Evolutionary conservation across 2,888 invertebrate genomes (phyloP).

Genomic region (Tiliacea citrago): DNA sequence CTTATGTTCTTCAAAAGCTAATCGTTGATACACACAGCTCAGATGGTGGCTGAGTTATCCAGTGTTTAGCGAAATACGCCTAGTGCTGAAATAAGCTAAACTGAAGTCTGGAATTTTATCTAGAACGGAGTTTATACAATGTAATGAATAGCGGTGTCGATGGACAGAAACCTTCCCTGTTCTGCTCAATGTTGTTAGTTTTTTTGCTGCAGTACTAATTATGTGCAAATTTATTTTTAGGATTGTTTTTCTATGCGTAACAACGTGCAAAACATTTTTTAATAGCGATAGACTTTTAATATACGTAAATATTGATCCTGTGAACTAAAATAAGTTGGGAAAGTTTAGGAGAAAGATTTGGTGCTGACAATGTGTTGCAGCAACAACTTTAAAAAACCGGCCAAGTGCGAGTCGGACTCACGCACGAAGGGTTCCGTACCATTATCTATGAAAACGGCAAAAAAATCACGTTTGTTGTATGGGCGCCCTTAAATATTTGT

Average conservation of each 20-base stretch:
- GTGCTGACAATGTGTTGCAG: neutral
- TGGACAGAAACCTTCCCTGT: slow-evolving; percentile 51
- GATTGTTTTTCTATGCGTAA: slow-evolving; percentile 29
- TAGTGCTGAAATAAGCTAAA: slow-evolving; percentile 58
- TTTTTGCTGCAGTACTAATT: slow-evolving; percentile 47
- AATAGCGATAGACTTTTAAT: neutral
- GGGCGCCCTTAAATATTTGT: too few relatives aligned
- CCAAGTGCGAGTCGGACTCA: too few relatives aligned
- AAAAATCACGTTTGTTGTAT: too few relatives aligned
- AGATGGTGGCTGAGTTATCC: slow-evolving; percentile 45
- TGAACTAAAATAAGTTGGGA: neutral
- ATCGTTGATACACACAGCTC: slow-evolving; percentile 53
- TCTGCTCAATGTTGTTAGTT: slow-evolving; percentile 13
- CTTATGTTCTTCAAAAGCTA: slow-evolving; percentile 40
- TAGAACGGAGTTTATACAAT: slow-evolving; percentile 62
- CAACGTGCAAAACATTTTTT: slow-evolving; percentile 3
- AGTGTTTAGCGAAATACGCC: slow-evolving; percentile 53
- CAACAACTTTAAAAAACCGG: too few relatives aligned
- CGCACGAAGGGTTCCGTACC: too few relatives aligned
- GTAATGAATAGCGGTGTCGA: slow-evolving; percentile 56
- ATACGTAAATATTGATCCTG: slow-evolving; percentile 18
- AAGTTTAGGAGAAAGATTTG: neutral
- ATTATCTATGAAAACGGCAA: too few relatives aligned
- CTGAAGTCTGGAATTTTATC: slow-evolving; percentile 58
- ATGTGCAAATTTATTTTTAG: slow-evolving; percentile 54